A percentile compares a stretch with the other conserved stretches of the same genome.
Evolutionary conservation across 2,888 invertebrate species (phyloP).

Genomic region (Brachypalpus laphriformis): DNA sequence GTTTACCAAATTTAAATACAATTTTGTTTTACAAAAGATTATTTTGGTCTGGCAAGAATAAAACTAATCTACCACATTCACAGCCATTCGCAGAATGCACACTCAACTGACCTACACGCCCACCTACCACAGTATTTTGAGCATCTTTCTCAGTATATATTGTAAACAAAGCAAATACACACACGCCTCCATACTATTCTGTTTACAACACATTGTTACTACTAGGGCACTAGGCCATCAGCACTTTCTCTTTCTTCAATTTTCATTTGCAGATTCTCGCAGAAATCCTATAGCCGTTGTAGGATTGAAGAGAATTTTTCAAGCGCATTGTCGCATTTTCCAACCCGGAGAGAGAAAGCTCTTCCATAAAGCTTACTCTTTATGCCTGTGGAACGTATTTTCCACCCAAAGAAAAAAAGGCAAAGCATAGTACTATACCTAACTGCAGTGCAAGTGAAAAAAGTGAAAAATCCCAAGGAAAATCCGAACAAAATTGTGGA

Average conservation of each 20-base stretch:
- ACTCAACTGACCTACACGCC: conserved; percentile 54
- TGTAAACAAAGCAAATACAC: conserved; percentile 65
- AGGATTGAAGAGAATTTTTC: conserved; percentile 1
- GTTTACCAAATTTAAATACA: too few relatives aligned
- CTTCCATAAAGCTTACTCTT: conserved; percentile 41
- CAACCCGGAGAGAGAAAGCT: conserved; percentile 45
- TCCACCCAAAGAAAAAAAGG: conserved; percentile 4
- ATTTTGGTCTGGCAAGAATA: conserved; percentile 39
- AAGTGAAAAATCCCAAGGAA: conserved; percentile 46
- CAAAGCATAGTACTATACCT: background rate
- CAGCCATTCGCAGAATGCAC: conserved; percentile 2
- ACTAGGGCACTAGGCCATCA: conserved; percentile 68
- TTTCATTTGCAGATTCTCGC: background rate
- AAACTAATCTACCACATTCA: conserved; percentile 24
- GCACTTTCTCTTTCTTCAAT: conserved; percentile 55
- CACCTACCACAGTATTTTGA: background rate
- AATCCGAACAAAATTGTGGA: conserved; percentile 63
- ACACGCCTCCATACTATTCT: conserved; percentile 23
- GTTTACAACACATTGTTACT: conserved; percentile 32
- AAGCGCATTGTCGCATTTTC: conserved; percentile 5
- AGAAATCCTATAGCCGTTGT: background rate
- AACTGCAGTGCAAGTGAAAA: conserved; percentile 39
- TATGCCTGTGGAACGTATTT: conserved; percentile 58
- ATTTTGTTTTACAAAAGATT: background rate
- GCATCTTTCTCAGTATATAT: conserved; percentile 21